These are phyloP conservation scores for Cuculus canorus DNA, from an alignment of 2,797 vertebrate genomes.

Conservation along the genomic window DNA sequence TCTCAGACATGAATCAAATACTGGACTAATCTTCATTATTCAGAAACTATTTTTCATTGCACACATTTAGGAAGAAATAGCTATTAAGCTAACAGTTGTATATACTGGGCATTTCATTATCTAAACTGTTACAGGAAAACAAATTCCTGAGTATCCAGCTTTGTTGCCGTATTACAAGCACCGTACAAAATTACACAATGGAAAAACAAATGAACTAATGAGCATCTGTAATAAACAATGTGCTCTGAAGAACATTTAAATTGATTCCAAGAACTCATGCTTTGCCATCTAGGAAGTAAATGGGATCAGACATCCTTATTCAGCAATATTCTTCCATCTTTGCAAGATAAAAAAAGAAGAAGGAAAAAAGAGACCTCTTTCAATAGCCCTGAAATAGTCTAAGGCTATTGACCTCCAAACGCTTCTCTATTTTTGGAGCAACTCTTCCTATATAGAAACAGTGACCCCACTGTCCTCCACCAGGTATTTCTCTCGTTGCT, in stretches of 20 bases:
- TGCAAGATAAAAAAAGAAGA: not conserved
- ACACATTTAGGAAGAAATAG: not conserved
- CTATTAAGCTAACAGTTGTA: not conserved
- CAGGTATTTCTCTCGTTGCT: conserved; percentile 20
- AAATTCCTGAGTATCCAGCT: not conserved
- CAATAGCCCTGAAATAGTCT: conserved; percentile 19
- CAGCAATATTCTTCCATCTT: not conserved
- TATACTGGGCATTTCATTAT: not conserved
- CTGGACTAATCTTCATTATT: not conserved
- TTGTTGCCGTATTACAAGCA: not conserved
- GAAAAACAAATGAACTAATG: not conserved
- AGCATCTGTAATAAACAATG: not conserved
- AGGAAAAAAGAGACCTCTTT: not conserved
- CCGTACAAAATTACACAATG: not conserved
- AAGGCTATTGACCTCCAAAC: conserved; percentile 4
- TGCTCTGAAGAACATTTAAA: not conserved
- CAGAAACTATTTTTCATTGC: not conserved
- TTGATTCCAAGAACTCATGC: not conserved
- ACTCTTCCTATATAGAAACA: conserved; percentile 27
- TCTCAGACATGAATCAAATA: conserved; percentile 3
- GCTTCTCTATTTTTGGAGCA: conserved; percentile 40
- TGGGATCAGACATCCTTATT: not conserved
- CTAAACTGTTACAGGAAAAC: not conserved
- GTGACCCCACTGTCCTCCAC: not conserved
- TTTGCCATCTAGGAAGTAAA: not conserved